A percentile compares a stretch with the other conserved stretches of the same genome.
These are phyloP conservation scores for Micrasema longulum DNA, from an alignment of 1,140 invertebrate species.

Conservation along the genomic window DNA sequence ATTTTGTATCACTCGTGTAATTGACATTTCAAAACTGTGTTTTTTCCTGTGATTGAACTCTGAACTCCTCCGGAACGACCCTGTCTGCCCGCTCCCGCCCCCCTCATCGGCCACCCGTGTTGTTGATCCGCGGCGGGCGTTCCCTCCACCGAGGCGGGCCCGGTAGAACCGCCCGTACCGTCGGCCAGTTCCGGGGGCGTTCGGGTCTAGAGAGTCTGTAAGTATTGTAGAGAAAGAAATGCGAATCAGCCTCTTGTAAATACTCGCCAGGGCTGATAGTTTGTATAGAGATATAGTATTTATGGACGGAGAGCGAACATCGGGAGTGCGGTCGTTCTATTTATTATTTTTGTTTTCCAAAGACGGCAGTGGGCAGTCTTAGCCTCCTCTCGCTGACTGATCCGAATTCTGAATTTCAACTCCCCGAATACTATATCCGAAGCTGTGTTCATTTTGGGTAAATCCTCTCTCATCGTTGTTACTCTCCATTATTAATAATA, in stretches of 20 bases:
- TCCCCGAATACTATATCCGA: background rate
- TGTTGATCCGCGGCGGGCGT: no score
- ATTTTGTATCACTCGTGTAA: conserved; percentile 35
- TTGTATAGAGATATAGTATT: conserved; percentile 31
- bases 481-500: no score
- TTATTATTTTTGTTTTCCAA: conserved; percentile 39
- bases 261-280: background rate
- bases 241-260: background rate
- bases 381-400: background rate
- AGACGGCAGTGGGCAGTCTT: conserved; percentile 12
- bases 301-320: conserved; percentile 7
- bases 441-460: conserved; percentile 17
- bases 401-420: background rate
- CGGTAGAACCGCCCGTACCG: no score
- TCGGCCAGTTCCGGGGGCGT: conserved; percentile 8
- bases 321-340: conserved; percentile 18
- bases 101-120: no score
- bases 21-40: conserved; percentile 25
- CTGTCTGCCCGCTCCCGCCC: background rate
- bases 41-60: conserved; percentile 35
- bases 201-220: conserved; percentile 15
- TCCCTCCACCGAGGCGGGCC: no score
- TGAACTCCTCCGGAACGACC: conserved; percentile 23
- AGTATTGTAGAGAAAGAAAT: conserved; percentile 25
- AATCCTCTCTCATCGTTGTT: no score